Base-by-base conservation (phyloP, 2,888 invertebrate genomes). In the Maniola hyperantus region DNA sequence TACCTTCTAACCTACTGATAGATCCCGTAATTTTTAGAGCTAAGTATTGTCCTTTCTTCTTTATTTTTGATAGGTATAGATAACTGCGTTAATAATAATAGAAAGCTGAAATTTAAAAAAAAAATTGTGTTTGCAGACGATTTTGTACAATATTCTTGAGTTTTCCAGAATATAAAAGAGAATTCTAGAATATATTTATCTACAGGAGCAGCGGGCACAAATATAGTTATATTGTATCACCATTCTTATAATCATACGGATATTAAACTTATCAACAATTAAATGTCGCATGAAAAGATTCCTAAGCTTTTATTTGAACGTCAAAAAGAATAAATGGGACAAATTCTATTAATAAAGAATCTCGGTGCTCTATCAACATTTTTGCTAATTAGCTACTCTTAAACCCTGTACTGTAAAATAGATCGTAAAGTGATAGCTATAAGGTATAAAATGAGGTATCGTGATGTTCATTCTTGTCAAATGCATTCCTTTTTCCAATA, bases 391-490 rank as follows among this genome's bases (percentile, higher is more conserved):
- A 62, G 42, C 62, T 53, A 26, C 33, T 62, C 13, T 10, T 20
- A 44, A 10, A 11, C 39, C 2, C 7, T 4, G 6, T n/a, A 57
- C 4, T 33, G 36, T 62, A 67, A 65, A 62, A 34, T 62, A 11
- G 20, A 20, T 36, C 59, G 55, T 62, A 70, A 50, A 4, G 0
- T 1, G 7, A 6, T 34, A 10, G 6, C 4, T 0, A 33, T 63
- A 70, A 79, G 76, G 78, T 74, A 50, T 77, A 73, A 73, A 76
- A 76, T 72, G 73, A 76, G 76, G 74, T 67, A 62, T 8, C 5
- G 11, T 36, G 8, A 11, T 34, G n/a, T 36, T 54, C 34, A 36
- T 36, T 44, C 26, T 55, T 63, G 34, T 63, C 44, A 46, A 63
- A 44, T 55, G 55, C 63, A 55, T 46, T 63, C 54, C 54, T 63